Conservation (phyloP, 2,113 vertebrate genomes). For the Trogon melanurus region DNA sequence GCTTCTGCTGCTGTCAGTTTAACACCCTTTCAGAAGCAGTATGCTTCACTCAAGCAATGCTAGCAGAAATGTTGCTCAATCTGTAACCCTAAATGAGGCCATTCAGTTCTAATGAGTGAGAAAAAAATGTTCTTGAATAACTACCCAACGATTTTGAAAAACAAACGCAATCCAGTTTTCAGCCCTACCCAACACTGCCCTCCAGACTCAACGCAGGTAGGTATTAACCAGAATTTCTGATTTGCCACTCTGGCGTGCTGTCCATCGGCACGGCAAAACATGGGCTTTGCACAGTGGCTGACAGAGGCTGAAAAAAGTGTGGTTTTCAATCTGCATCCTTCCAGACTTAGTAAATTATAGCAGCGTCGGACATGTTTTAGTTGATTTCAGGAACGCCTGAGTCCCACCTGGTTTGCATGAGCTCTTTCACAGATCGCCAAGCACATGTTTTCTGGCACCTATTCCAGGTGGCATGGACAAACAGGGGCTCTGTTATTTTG, state of each 20-base stretch:
- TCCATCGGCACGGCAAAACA: background rate
- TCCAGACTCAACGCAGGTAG: background rate
- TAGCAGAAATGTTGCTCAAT: background rate
- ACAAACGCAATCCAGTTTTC: background rate
- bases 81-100: background rate
- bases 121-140: background rate
- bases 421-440: background rate
- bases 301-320: background rate
- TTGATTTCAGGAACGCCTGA: background rate
- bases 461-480: background rate
- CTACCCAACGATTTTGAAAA: background rate
- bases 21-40: background rate
- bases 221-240: background rate
- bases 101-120: background rate
- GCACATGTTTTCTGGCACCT: background rate
- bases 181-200: background rate
- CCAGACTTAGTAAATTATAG: background rate
- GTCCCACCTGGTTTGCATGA: background rate
- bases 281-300: background rate
- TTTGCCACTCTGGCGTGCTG: rapidly evolving
- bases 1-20: background rate
- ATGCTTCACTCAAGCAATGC: background rate
- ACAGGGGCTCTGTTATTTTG: background rate
- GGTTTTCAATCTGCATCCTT: background rate
- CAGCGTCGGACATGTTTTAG: background rate